Evolutionary conservation across 2,113 vertebrate genomes (phyloP).

Genomic region (Dromaius novaehollandiae): DNA sequence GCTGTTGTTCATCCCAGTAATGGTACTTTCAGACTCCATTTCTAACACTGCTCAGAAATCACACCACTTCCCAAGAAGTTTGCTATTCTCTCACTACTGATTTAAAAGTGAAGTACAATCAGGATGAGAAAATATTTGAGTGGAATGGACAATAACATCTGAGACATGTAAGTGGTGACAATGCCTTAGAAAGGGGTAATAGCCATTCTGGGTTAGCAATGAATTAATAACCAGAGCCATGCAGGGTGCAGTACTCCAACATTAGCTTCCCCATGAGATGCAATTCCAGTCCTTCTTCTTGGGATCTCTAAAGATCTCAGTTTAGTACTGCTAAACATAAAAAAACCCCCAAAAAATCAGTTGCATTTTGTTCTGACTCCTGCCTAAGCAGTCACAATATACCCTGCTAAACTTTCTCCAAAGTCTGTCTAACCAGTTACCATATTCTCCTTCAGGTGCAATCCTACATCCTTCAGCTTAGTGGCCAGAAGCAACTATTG

Average conservation of each 20-base stretch:
- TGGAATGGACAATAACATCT: neutral
- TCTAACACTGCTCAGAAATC: neutral
- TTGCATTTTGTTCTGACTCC: neutral
- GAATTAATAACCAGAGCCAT: neutral
- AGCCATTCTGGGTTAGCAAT: neutral
- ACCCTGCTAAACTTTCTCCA: neutral
- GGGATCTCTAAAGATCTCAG: neutral
- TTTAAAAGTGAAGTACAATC: neutral
- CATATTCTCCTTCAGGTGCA: neutral
- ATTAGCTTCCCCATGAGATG: neutral
- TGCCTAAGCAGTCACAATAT: neutral
- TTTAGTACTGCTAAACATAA: neutral
- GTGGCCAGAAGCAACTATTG: neutral
- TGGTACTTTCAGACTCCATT: neutral
- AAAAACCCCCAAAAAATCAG: neutral
- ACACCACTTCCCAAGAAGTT: neutral
- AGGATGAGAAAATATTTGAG: neutral
- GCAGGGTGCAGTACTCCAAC: neutral
- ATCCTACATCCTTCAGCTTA: neutral
- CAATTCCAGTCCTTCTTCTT: neutral
- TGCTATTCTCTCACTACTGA: neutral
- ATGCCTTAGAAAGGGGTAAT: neutral
- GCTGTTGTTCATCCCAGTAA: neutral
- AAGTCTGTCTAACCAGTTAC: neutral
- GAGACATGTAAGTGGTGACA: neutral